phyloP scores from a whole-genome alignment of 2,797 vertebrate genomes.

The Platyrinchus mystaceus region DNA sequence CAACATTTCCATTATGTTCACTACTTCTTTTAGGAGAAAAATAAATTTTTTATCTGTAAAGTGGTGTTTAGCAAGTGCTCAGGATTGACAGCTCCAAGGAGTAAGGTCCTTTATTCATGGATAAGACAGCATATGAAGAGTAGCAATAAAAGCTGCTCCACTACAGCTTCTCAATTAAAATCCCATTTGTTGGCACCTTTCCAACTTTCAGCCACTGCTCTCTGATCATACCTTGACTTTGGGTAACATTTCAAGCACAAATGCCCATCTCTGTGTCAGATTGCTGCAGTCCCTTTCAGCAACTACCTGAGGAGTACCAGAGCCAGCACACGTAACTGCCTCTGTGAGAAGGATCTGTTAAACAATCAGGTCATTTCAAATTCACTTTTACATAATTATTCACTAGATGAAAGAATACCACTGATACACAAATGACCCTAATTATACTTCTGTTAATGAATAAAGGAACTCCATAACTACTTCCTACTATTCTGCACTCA shows the following conservation, averaged over 20 bases:
- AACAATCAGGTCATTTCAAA: not conserved
- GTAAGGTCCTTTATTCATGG: not conserved
- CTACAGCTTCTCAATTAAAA: not conserved
- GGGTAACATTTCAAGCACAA: not conserved
- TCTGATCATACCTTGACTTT: not conserved
- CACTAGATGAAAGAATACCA: not conserved
- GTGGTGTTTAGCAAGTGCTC: not conserved
- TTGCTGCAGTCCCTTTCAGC: not conserved
- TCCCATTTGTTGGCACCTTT: not conserved
- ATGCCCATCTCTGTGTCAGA: not conserved
- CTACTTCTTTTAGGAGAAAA: not conserved
- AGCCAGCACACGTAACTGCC: not conserved
- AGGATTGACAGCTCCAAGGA: not conserved
- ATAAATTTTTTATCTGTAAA: not conserved
- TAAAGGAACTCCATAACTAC: not conserved
- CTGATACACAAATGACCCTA: not conserved
- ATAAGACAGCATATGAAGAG: not conserved
- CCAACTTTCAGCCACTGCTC: not conserved
- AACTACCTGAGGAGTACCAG: not conserved
- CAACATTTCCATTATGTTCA: not conserved
- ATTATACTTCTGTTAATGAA: constrained; percentile 17
- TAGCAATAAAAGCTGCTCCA: not conserved
- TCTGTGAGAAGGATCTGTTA: not conserved
- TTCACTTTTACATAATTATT: not conserved
- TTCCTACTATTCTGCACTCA: not conserved